These are phyloP conservation scores for Yasuhikotakia modesta DNA, from an alignment of 2,797 vertebrate genomes.

Conservation along the genomic window DNA sequence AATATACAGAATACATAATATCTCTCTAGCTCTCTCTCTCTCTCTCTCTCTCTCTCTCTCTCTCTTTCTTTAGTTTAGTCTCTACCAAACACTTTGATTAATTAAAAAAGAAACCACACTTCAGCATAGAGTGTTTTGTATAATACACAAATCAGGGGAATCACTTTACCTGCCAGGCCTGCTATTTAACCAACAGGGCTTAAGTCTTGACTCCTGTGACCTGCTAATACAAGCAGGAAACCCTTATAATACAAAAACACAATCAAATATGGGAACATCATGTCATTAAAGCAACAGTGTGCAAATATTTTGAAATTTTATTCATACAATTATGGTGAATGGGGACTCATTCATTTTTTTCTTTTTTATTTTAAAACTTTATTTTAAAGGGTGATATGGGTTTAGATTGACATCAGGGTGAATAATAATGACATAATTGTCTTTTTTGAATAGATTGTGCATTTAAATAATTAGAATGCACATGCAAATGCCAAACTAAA, in stretches of 20 bases:
- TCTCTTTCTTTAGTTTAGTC: neutral
- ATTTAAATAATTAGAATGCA: neutral
- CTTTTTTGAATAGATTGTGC: no score
- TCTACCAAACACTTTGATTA: slow-evolving; percentile 51
- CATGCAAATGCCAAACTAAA: neutral
- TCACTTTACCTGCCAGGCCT: slow-evolving; percentile 46
- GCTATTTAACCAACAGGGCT: slow-evolving; percentile 25
- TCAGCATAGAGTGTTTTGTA: slow-evolving; percentile 52
- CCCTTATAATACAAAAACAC: neutral
- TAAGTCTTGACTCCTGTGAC: slow-evolving; percentile 7
- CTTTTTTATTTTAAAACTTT: no score
- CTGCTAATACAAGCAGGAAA: neutral
- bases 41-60: slow-evolving; percentile 22
- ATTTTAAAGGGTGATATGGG: no score
- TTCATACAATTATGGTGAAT: no score
- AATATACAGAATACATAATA: no score
- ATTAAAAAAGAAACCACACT: slow-evolving; percentile 34
- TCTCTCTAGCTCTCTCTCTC: slow-evolving; percentile 27
- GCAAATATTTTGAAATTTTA: no score
- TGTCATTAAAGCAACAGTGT: neutral
- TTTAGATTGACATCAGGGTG: no score
- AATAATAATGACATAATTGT: no score
- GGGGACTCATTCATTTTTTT: no score
- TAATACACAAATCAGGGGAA: slow-evolving; percentile 55
- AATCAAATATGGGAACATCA: neutral